phyloP scores from a whole-genome alignment of 1,140 invertebrate genomes.

The Mizuhopecten yessoensis region DNA sequence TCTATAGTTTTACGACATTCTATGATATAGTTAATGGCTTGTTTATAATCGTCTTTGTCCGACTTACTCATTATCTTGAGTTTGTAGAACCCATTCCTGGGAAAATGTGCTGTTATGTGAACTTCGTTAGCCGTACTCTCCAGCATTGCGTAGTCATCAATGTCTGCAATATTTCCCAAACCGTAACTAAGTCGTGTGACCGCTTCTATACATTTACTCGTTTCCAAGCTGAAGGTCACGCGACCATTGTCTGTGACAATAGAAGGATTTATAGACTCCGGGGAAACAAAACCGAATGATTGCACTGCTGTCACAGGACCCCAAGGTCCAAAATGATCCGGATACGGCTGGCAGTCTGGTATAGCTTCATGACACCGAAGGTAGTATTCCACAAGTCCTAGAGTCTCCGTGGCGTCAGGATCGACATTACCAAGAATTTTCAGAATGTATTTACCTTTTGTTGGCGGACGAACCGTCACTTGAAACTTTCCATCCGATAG shows the following conservation, averaged over 20 bases:
- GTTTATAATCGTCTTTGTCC: constrained; percentile 44
- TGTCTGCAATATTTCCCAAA: constrained; percentile 42
- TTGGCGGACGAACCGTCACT: constrained; percentile 46
- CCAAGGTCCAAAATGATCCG: constrained; percentile 51
- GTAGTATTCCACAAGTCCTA: constrained; percentile 31
- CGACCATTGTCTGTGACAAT: constrained; percentile 44
- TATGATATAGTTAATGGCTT: constrained; percentile 41
- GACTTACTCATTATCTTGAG: constrained; percentile 47
- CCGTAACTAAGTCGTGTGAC: constrained; percentile 41
- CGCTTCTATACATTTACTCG: constrained; percentile 42
- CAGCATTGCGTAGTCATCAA: constrained; percentile 51
- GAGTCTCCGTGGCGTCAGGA: constrained; percentile 41
- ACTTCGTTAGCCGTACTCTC: constrained; percentile 44
- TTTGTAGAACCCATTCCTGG: constrained; percentile 53
- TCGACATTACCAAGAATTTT: constrained; percentile 46
- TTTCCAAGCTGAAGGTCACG: neutral
- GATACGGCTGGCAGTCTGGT: constrained; percentile 43
- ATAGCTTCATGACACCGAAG: constrained; percentile 47
- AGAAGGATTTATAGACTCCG: neutral
- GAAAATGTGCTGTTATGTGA: constrained; percentile 43
- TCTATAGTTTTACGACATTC: constrained; percentile 36
- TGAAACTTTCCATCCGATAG: neutral
- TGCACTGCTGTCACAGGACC: neutral
- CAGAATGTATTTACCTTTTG: constrained; percentile 50
- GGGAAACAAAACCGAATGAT: neutral